Conservation (phyloP, 2,888 invertebrate genomes). For the Pristionchus japonicus region DNA sequence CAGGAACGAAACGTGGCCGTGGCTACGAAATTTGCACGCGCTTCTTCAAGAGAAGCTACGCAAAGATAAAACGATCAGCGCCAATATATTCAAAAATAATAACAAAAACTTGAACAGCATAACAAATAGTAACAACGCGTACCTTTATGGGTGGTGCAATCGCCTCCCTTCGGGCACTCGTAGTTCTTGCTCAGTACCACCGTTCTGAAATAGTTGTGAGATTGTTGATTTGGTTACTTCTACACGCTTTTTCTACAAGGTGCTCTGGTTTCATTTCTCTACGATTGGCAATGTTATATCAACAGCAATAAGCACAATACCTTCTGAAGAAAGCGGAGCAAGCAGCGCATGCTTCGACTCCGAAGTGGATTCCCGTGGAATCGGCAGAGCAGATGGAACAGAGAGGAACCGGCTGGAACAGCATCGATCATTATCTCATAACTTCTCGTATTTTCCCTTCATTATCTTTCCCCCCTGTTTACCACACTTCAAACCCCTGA, state of each 20-base stretch:
- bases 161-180: slow-evolving; percentile 61
- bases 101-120: neutral
- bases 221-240: too few relatives aligned
- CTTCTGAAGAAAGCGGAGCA: slow-evolving; percentile 58
- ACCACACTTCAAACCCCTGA: neutral
- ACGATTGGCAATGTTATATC: too few relatives aligned
- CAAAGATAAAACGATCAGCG: neutral
- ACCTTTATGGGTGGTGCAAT: slow-evolving; percentile 68
- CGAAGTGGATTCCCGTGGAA: slow-evolving; percentile 72
- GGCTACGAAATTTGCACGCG: neutral
- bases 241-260: too few relatives aligned
- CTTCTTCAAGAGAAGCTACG: neutral
- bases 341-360: slow-evolving; percentile 72
- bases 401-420: slow-evolving; percentile 55
- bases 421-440: neutral
- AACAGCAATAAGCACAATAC: too few relatives aligned
- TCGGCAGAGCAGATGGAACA: slow-evolving; percentile 70
- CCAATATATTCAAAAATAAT: neutral
- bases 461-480: neutral
- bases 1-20: neutral
- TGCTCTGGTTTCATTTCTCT: too few relatives aligned
- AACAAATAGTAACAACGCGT: neutral
- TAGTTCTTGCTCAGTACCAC: slow-evolving; percentile 70
- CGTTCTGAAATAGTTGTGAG: slow-evolving; percentile 54
- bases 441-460: neutral